Conservation (phyloP, 2,797 vertebrate species). For the Galagoides demidoff region DNA sequence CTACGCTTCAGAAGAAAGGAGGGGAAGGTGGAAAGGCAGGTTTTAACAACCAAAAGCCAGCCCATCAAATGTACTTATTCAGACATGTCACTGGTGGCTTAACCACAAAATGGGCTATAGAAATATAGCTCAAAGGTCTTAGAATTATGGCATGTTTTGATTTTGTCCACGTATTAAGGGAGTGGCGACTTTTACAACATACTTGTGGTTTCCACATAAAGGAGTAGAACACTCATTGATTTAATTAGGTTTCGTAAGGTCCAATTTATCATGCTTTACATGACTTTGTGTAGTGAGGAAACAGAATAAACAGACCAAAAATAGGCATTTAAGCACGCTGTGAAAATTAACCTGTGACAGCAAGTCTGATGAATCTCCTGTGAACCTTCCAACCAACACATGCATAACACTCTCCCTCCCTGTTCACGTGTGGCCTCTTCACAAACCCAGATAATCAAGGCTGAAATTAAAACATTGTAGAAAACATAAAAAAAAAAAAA, state of each 20-base stretch:
- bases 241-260: slow-evolving; percentile 87
- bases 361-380: slow-evolving; percentile 78
- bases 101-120: slow-evolving; percentile 86
- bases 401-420: slow-evolving; percentile 13
- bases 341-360: slow-evolving; percentile 84
- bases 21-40: slow-evolving; percentile 77
- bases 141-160: slow-evolving; percentile 87
- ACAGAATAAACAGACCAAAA: slow-evolving; percentile 87
- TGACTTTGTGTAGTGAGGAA: slow-evolving; percentile 84
- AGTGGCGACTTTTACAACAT: slow-evolving; percentile 88
- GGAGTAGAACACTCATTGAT: slow-evolving; percentile 86
- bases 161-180: slow-evolving; percentile 86
- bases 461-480: slow-evolving; percentile 5
- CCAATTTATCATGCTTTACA: slow-evolving; percentile 88
- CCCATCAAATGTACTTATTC: slow-evolving; percentile 87
- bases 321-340: slow-evolving; percentile 82
- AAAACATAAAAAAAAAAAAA: neutral
- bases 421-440: neutral
- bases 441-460: slow-evolving; percentile 27
- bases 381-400: slow-evolving; percentile 69
- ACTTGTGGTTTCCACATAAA: slow-evolving; percentile 87
- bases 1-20: slow-evolving; percentile 77
- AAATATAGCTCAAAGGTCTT: slow-evolving; percentile 85
- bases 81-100: slow-evolving; percentile 86
- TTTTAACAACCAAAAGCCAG: slow-evolving; percentile 85